Base-by-base conservation (phyloP, 2,888 invertebrate species). In the Thera britannica region DNA sequence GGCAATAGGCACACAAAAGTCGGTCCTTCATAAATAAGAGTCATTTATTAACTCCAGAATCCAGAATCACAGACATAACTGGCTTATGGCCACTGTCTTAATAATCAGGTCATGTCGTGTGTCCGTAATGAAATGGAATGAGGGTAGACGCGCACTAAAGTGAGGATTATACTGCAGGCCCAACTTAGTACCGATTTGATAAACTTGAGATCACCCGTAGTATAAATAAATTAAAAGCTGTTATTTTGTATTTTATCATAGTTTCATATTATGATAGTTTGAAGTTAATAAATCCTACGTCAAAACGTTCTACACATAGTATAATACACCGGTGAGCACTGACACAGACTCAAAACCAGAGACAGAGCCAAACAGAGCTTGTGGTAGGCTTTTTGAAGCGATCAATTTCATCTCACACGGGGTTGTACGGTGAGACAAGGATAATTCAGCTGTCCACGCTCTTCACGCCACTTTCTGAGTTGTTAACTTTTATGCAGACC, bases 401-500 rank as follows among this genome's bases (percentile, higher is more conserved):
- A 23, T 23, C 23, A 23, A 23, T 23, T 23, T 23, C 23, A 23
- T 23, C 23, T 23, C 23, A 23, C 23, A 23, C 23, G 23, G 23
- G 23, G 23, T 23, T 23, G 23, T 23, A 23, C 23, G 23, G 23
- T 23, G 23, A 23, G 23, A 23, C 12, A 48, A 52, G 52, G 65
- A 71, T 71, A 74, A 75, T 75, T 76, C 69, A 74, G 70, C 70
- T 70, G 72, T 70, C 75, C 74, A 71, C 67, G 71, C 70, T 70
- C 76, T 75, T 72, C 73, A 68, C 71, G 72, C 68, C 65, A 73
- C 73, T 76, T 68, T 74, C 73, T 72, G 69, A 60, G 77, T 74
- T 74, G 81, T 82, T 80, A 82, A 78, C 78, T 82, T 83, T 83
- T 81, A 82, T 76, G 72, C 68, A 65, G 67, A 69, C 73, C 67